Evolutionary conservation across 1,140 invertebrate genomes (phyloP).

Genomic region (Ceratina calcarata): DNA sequence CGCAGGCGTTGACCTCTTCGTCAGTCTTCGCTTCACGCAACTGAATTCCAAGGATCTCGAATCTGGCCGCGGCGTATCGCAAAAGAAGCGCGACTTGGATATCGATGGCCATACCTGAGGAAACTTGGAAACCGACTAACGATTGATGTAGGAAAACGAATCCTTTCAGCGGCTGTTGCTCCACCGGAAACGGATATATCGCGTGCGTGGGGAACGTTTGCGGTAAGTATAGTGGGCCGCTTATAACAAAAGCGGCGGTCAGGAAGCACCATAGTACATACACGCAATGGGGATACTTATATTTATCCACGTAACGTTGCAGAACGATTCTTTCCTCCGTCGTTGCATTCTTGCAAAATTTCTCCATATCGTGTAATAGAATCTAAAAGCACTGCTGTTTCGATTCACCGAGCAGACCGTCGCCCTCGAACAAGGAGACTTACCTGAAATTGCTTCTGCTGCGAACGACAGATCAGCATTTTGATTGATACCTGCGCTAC

Average conservation of each 20-base stretch:
- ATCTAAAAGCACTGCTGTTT: conserved; percentile 32
- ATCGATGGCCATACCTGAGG: conserved; percentile 62
- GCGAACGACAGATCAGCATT: conserved; percentile 32
- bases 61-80: conserved; percentile 63
- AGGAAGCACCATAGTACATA: conserved; percentile 45
- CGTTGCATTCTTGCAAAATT: conserved; percentile 42
- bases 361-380: conserved; percentile 43
- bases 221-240: conserved; percentile 51
- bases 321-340: conserved; percentile 23
- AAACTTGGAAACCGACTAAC: conserved; percentile 61
- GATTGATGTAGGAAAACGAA: conserved; percentile 70
- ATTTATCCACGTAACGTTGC: conserved; percentile 46
- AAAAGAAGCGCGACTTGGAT: conserved; percentile 63
- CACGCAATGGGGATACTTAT: conserved; percentile 32
- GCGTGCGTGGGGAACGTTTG: conserved; percentile 63
- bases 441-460: conserved; percentile 43
- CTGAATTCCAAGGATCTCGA: conserved; percentile 56
- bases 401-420: too few relatives aligned
- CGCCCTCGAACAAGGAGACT: background rate
- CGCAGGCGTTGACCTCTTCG: conserved; percentile 56
- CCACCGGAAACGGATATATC: conserved; percentile 68
- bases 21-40: conserved; percentile 38
- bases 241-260: conserved; percentile 41
- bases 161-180: conserved; percentile 51
- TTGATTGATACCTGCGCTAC: conserved; percentile 28